Conservation (phyloP, 2,113 vertebrate species). For the Aix galericulata region DNA sequence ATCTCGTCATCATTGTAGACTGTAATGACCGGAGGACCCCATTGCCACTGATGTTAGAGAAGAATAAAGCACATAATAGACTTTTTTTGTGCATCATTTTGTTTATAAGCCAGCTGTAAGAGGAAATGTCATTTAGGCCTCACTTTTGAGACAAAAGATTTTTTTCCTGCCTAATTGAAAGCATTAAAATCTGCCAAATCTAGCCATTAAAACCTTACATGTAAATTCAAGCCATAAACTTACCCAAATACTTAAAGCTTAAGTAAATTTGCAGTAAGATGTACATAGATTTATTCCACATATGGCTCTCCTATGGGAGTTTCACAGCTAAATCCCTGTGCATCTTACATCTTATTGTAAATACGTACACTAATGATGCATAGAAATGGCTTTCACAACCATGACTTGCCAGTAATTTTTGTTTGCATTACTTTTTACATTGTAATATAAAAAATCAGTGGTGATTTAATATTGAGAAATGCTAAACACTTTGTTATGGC, state of each 20-base stretch:
- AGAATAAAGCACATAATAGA: not conserved
- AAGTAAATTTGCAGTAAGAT: slow-evolving; percentile 41
- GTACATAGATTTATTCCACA: slow-evolving; percentile 40
- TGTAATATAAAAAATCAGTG: not conserved
- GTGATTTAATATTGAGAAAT: slow-evolving; percentile 1
- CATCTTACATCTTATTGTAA: slow-evolving; percentile 30
- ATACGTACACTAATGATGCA: not conserved
- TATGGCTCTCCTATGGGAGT: slow-evolving; percentile 26
- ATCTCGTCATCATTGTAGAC: not conserved
- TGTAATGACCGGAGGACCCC: not conserved
- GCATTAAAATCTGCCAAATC: slow-evolving; percentile 4
- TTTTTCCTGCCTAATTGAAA: slow-evolving; percentile 26
- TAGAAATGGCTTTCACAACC: slow-evolving; percentile 13
- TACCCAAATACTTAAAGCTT: slow-evolving; percentile 27
- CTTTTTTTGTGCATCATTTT: not conserved
- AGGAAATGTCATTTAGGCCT: not conserved
- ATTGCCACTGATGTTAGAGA: not conserved
- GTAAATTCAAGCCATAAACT: slow-evolving; percentile 18
- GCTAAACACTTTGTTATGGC: not conserved
- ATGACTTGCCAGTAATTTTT: not conserved
- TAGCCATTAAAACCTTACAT: not conserved
- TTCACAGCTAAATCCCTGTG: slow-evolving; percentile 2
- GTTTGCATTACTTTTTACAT: slow-evolving; percentile 29
- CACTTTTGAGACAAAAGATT: not conserved
- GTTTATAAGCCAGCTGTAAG: slow-evolving; percentile 18